These are phyloP conservation scores for Cepaea nemoralis DNA, from an alignment of 1,140 invertebrate species.

Conservation along the genomic window DNA sequence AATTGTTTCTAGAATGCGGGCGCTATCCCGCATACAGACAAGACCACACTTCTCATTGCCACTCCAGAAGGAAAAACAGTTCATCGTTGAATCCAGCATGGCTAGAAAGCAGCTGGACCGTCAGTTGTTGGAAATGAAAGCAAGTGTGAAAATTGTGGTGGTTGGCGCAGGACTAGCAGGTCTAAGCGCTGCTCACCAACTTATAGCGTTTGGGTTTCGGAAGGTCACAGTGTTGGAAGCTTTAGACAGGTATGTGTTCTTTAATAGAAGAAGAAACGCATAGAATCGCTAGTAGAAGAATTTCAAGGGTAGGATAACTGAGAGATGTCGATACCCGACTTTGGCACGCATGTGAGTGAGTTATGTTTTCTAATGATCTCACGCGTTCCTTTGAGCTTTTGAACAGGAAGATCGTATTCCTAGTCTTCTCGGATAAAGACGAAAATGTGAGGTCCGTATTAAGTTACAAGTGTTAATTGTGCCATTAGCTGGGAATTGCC, in stretches of 20 bases:
- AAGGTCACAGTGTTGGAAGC: constrained; percentile 32
- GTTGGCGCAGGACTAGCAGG: constrained; percentile 33
- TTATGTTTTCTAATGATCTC: too few species aligned
- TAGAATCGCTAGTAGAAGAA: too few species aligned
- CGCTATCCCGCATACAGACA: neutral
- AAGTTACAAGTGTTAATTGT: too few species aligned
- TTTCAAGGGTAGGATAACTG: too few species aligned
- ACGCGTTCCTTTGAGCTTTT: too few species aligned
- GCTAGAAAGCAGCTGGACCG: neutral
- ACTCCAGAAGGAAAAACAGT: neutral
- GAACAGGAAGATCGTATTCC: too few species aligned
- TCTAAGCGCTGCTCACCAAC: constrained; percentile 19
- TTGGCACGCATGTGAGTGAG: too few species aligned
- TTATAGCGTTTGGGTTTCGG: constrained; percentile 1
- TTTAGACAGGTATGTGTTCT: constrained; percentile 25
- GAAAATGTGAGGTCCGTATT: too few species aligned
- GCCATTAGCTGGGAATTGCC: too few species aligned
- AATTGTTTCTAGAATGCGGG: neutral
- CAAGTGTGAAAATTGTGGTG: constrained; percentile 18
- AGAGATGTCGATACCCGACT: too few species aligned
- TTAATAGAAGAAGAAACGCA: too few species aligned
- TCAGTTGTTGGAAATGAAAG: neutral
- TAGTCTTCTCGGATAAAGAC: too few species aligned
- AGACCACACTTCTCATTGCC: neutral
- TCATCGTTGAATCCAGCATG: neutral